A percentile compares a stretch with the other conserved stretches of the same genome.
Conservation (phyloP, 2,113 vertebrate genomes). For the Sorex fumeus region DNA sequence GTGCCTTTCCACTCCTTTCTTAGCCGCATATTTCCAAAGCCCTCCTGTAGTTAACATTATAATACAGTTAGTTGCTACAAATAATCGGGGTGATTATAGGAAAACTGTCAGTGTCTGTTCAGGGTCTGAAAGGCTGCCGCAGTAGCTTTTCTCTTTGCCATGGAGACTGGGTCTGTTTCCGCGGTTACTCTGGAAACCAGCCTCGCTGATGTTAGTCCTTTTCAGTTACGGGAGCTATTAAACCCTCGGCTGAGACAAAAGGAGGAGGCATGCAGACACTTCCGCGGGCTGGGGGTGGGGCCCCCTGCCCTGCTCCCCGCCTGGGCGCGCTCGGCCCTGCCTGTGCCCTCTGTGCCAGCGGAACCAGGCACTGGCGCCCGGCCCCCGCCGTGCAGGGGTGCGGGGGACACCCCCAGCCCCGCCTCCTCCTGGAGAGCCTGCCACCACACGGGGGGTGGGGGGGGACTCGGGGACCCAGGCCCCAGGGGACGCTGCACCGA, state of each 20-base stretch:
- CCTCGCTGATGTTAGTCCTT: slow-evolving; percentile 92
- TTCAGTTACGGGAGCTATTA: slow-evolving; percentile 97
- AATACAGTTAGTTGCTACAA: slow-evolving; percentile 93
- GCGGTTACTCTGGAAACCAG: slow-evolving; percentile 98
- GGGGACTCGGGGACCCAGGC: no score
- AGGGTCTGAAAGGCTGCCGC: slow-evolving; percentile 95
- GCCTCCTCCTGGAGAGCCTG: no score
- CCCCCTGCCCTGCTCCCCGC: slow-evolving; percentile 27
- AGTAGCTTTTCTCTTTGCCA: slow-evolving; percentile 97
- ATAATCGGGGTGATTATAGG: slow-evolving; percentile 95
- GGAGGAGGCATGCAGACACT: slow-evolving; percentile 90
- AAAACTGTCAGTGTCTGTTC: slow-evolving; percentile 94
- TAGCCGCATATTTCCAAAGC: slow-evolving; percentile 87
- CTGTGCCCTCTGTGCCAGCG: no score
- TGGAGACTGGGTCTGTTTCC: slow-evolving; percentile 91
- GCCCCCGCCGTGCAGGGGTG: no score
- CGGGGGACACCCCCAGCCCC: no score
- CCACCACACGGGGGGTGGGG: no score
- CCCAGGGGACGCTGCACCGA: no score
- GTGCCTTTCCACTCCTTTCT: slow-evolving; percentile 59
- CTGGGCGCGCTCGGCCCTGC: no score
- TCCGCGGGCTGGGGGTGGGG: slow-evolving; percentile 43
- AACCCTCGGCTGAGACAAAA: slow-evolving; percentile 98
- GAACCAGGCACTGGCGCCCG: no score
- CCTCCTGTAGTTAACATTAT: slow-evolving; percentile 91